Conservation (phyloP, 2,797 vertebrate species). For the Lithobates sylvaticus region DNA sequence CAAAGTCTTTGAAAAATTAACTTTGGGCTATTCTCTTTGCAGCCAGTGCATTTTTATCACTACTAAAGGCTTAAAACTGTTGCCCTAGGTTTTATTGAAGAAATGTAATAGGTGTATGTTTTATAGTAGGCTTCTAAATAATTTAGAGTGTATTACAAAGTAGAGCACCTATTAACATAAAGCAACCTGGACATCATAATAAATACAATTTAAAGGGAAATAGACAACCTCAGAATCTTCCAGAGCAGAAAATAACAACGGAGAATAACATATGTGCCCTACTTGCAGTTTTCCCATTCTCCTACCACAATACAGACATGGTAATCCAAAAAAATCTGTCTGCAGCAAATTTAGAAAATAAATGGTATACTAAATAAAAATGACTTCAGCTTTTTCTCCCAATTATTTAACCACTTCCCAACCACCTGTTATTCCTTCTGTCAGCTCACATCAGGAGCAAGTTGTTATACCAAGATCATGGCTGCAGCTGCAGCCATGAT, state of each 20-base stretch:
- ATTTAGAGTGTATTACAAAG: neutral
- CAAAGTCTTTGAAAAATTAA: conserved; percentile 38
- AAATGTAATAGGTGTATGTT: neutral
- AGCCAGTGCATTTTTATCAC: conserved; percentile 38
- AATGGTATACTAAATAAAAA: too few species aligned
- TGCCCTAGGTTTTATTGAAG: neutral
- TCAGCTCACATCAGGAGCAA: too few species aligned
- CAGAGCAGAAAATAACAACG: neutral
- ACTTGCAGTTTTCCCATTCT: neutral
- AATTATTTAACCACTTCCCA: too few species aligned
- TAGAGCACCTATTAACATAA: neutral
- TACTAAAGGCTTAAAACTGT: neutral
- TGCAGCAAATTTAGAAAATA: too few species aligned
- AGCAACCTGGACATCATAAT: neutral
- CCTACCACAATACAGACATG: neutral
- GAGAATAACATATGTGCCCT: neutral
- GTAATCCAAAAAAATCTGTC: neutral
- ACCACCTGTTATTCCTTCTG: too few species aligned
- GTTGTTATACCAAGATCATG: too few species aligned
- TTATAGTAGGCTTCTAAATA: neutral
- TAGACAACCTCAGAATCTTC: neutral
- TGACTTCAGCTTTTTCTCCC: too few species aligned
- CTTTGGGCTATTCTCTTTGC: conserved; percentile 39
- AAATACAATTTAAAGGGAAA: neutral
- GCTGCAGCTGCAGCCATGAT: too few species aligned